phyloP scores from a whole-genome alignment of 2,113 vertebrate genomes.

The Sprattus sprattus region DNA sequence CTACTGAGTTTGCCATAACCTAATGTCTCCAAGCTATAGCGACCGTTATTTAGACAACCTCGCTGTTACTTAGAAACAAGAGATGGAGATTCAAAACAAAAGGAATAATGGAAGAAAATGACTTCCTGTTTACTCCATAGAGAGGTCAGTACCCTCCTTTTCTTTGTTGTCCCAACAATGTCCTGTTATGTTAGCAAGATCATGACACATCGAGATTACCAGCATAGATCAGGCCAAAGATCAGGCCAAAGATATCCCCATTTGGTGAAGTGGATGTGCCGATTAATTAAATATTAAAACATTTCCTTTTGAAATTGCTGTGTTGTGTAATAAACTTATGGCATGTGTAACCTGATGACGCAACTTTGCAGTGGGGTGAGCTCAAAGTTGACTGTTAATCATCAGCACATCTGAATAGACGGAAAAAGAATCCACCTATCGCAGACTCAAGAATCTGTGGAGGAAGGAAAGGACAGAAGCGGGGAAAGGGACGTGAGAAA shows the following conservation, averaged over 20 bases:
- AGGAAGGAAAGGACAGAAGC: not conserved
- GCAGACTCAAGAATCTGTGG: not conserved
- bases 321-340: not conserved
- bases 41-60: not conserved
- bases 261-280: not conserved
- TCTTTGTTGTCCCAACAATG: not conserved
- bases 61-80: not conserved
- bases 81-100: not conserved
- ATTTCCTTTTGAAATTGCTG: not conserved
- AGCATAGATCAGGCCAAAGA: not conserved
- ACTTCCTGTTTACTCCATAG: not conserved
- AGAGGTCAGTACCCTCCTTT: not conserved
- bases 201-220: not conserved
- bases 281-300: not conserved
- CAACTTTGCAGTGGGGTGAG: not conserved
- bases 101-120: not conserved
- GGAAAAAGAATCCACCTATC: not conserved
- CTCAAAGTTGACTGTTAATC: slow-evolving; percentile 1
- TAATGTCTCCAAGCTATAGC: not conserved
- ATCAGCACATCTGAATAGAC: not conserved
- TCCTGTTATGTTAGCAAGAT: slow-evolving; percentile 10
- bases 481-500: not conserved
- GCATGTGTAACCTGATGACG: not conserved
- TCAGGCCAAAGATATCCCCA: not conserved
- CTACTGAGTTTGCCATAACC: not conserved